Base-by-base conservation (phyloP, 2,888 invertebrate species). In the Boloria selene region DNA sequence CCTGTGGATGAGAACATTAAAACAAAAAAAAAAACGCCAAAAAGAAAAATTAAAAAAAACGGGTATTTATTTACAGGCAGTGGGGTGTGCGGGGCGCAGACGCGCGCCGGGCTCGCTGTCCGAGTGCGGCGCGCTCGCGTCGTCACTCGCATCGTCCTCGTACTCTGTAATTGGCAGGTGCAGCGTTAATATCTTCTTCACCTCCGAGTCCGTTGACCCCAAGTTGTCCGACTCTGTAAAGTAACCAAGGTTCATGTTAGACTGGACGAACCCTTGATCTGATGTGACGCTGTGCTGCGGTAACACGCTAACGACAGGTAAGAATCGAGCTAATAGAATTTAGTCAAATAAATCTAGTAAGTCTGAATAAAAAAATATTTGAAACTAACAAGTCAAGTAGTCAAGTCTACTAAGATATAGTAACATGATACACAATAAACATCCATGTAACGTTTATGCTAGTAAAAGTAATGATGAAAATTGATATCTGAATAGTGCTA, bases 201-300 rank as follows among this genome's bases (percentile, higher is more conserved):
- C 96, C 95, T 97, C 97, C 93, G 97, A 97, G 95, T 97, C 97
- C 94, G 97, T 97, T 88, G 97, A 97, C 93, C 97, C 97, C 95
- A 97, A 95, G 95, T 97, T 97, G 95, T 97, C 97, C 93, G 96
- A 96, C 94, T 97, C 96, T 96, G 95, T 80, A 93, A 94, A 65
- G 68, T 65, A 71, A 73, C 64, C 65, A 69, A 51, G 51, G 22
- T n/a, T 17, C 16, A 18, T 7, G 42, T 67, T 53, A 58, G 58
- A 59, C 38, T 16, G n/a, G 64, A 14, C 63, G 51, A 44, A 38
- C 13, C 31, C 7, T 17, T 42, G 31, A 16, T 51, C 62, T 64
- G 62, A 54, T 73, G 73, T 78, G 77, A 79, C 76, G 77, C 79
- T 79, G 79, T 74, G 67, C 31, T 55, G 62, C 61, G 70, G 66